Conservation (phyloP, 2,113 vertebrate species). For the Cheirogaleus medius region DNA sequence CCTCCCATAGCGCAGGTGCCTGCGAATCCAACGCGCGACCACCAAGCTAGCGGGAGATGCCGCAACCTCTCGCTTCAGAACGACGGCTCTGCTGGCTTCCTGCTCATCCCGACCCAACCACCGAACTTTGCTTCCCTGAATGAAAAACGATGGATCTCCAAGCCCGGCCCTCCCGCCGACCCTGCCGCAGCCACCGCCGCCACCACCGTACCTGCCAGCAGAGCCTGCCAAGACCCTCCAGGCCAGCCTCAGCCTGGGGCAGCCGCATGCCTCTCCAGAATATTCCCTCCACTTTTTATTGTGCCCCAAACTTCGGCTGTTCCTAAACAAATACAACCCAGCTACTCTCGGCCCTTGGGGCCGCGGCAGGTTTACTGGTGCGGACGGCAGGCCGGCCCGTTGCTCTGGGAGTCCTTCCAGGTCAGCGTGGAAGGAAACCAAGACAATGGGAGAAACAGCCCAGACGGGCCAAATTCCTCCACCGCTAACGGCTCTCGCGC, state of each 20-base stretch:
- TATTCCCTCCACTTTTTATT: constrained; percentile 6
- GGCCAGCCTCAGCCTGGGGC: background rate
- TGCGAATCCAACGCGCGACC: rapidly evolving
- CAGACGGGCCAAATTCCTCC: background rate
- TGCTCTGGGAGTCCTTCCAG: constrained; percentile 12
- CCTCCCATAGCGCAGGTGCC: background rate
- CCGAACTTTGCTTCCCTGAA: background rate
- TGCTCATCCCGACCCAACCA: background rate
- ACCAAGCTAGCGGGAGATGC: background rate
- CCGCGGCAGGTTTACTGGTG: background rate
- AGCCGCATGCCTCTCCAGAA: background rate
- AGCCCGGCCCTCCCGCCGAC: rapidly evolving
- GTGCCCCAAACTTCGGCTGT: background rate
- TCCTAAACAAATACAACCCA: background rate
- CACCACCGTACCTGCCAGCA: background rate
- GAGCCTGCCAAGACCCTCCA: background rate
- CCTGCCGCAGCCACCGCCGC: background rate
- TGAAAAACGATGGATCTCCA: background rate
- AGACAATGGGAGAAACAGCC: background rate
- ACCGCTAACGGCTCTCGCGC: rapidly evolving
- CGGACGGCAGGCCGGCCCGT: background rate
- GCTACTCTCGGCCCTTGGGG: background rate
- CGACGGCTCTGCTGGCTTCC: background rate
- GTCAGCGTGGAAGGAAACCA: background rate
- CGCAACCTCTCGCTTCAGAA: background rate